Evolutionary conservation across 2,888 invertebrate species (phyloP), one percentile per base, ranked within the genome.

Genomic region (Diadromus collaris): DNA sequence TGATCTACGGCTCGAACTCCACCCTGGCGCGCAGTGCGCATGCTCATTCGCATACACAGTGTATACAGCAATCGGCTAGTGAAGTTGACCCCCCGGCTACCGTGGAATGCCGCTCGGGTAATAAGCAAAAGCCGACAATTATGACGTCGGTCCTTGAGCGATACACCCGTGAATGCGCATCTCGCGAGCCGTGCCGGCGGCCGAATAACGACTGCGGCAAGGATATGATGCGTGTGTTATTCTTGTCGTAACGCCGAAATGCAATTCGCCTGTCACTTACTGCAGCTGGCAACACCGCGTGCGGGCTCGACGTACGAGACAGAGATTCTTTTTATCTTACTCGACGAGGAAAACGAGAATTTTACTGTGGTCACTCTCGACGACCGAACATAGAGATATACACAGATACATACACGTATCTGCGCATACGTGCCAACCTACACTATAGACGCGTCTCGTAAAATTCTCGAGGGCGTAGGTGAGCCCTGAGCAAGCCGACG

Each of bases 71-170:
- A 48, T 38, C 67, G 48, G 61, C 64, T 41, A 29, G 34, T 56
- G 60, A 78, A 21, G 60, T 60, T 83, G 85, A 85, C 86, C 85
- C 78, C 78, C 70, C 60, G 80, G 87, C 87, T 88, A 88, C 86
- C 81, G 85, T 83, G 81, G 82, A 86, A 87, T 86, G 83, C 79
- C 61, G 61, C 64, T 58, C 65, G 63, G 82, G 84, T 85, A 89
- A 88, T 88, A 87, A 88, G 88, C 86, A 81, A 86, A 85, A 80
- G 61, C 85, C 77, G 82, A 83, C 87, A 88, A 89, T 89, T 88
- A 89, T 88, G 87, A 87, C 85, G 85, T 89, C 54, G 68, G 63
- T 63, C 69, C 41, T 69, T 46, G 46, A 60, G 65, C 51, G 63
- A 27, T 48, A 60, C 27, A 24, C 54, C 21, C 44, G 10, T 38